Conservation (phyloP, 2,113 vertebrate species). For the Erpornis zantholeuca region DNA sequence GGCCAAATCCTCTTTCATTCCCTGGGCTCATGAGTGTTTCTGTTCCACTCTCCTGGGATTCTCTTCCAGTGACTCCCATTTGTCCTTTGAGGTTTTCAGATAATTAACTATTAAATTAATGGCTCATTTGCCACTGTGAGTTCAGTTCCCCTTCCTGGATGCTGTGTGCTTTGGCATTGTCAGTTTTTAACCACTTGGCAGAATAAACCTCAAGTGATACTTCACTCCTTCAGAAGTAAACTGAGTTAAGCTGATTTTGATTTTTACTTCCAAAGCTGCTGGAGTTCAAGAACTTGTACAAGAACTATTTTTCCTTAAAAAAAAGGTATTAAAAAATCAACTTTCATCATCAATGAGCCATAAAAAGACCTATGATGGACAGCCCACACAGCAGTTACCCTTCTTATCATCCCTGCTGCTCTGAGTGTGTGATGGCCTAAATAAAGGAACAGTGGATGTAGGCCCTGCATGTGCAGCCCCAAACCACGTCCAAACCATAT, state of each 20-base stretch:
- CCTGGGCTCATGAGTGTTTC: background rate
- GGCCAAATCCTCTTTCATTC: background rate
- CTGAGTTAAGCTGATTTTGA: background rate
- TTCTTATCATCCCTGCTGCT: background rate
- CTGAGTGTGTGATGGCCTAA: background rate
- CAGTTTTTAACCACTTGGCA: background rate
- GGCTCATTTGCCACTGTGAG: background rate
- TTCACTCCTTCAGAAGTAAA: background rate
- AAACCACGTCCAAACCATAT: background rate
- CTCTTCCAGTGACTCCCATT: background rate
- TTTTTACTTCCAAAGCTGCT: background rate
- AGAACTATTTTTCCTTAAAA: background rate
- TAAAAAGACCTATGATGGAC: background rate
- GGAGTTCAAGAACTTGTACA: background rate
- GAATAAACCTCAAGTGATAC: background rate
- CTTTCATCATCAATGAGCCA: background rate
- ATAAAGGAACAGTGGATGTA: background rate
- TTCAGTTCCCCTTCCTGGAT: slow-evolving; percentile 33
- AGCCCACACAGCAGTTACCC: background rate
- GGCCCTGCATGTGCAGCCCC: background rate
- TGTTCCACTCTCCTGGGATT: background rate
- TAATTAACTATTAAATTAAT: slow-evolving; percentile 33
- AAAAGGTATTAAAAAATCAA: background rate
- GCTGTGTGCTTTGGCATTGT: background rate
- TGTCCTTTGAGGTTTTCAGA: slow-evolving; percentile 35